Base-by-base conservation (phyloP, 2,113 vertebrate species). In the Hypanus sabinus region DNA sequence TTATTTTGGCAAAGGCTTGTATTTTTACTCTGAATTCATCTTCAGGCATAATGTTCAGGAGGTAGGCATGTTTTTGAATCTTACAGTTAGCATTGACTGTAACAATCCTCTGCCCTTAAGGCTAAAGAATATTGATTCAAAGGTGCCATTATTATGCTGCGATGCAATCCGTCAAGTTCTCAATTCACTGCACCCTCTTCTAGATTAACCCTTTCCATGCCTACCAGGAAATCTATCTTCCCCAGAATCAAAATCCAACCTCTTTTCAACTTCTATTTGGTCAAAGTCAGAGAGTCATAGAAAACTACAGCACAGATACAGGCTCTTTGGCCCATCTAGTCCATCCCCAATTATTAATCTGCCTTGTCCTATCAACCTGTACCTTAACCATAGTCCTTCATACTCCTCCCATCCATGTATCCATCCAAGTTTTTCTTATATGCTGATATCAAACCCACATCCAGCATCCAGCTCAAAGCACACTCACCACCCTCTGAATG, bases 121-220 rank as follows among this genome's bases (percentile, higher is more conserved):
- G 83, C 83, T 46, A 46, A 87, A 62, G 62, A 87, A n/a, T 62
- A 62, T 62, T 87, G 55, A 30, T 87, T 87, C 46, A 87, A 87
- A 57, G 2, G 22, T 30, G 46, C 24, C 27, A 27, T 27, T 87
- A 87, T 16, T 14, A 10, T n/a, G 57, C 24, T n/a, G 46, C 4
- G 24, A 24, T 85, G 27, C 33, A 30, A 30, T 60, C 16, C 30
- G n/a, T n/a, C 83, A n/a, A 62, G 24, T 62, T 62, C 62, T 12
- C 60, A 87, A 60, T 62, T n/a, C 83, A 87, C 14, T 12, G 12
- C 5, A 16, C 83, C 62, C 55, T 14, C 57, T 62, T 27, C 27
- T 27, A 60, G 24, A 5, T 87, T 27, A 81, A 81, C 16, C 0
- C 16, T 7, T 46, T 46, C 79, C 77, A 33, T 9, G 30, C 68